A percentile compares a stretch with the other conserved stretches of the same genome.
Evolutionary conservation across 2,888 invertebrate species (phyloP).

Genomic region (Spisula solida): DNA sequence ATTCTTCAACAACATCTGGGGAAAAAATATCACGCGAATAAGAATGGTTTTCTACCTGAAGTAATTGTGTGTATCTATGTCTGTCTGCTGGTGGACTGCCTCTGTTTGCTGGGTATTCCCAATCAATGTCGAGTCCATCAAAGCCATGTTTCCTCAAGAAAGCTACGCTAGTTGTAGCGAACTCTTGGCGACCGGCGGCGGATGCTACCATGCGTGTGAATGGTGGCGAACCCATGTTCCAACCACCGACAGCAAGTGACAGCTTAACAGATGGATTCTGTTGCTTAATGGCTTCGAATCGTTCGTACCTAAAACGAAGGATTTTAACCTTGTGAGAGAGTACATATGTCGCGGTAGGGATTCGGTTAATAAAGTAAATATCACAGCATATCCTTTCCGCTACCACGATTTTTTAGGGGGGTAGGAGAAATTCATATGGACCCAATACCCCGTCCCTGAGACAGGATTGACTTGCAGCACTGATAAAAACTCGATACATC

Average conservation of each 20-base stretch:
- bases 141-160: slow-evolving; percentile 89
- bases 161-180: slow-evolving; percentile 75
- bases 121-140: slow-evolving; percentile 95
- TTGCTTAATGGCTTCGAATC: slow-evolving; percentile 91
- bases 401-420: no score
- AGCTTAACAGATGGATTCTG: slow-evolving; percentile 92
- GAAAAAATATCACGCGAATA: no score
- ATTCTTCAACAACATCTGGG: no score
- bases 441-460: no score
- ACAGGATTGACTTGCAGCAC: no score
- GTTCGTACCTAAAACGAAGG: slow-evolving; percentile 93
- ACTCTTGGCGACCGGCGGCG: slow-evolving; percentile 73
- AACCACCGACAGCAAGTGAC: slow-evolving; percentile 96
- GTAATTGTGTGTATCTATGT: slow-evolving; percentile 76
- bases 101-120: slow-evolving; percentile 93
- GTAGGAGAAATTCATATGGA: no score
- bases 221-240: slow-evolving; percentile 95
- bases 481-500: no score
- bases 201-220: slow-evolving; percentile 82
- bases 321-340: no score
- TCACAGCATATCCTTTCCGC: no score
- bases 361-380: no score
- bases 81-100: slow-evolving; percentile 84
- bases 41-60: no score
- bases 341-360: no score